Conservation (phyloP, 2,888 invertebrate species). For the Isoperla grammatica region DNA sequence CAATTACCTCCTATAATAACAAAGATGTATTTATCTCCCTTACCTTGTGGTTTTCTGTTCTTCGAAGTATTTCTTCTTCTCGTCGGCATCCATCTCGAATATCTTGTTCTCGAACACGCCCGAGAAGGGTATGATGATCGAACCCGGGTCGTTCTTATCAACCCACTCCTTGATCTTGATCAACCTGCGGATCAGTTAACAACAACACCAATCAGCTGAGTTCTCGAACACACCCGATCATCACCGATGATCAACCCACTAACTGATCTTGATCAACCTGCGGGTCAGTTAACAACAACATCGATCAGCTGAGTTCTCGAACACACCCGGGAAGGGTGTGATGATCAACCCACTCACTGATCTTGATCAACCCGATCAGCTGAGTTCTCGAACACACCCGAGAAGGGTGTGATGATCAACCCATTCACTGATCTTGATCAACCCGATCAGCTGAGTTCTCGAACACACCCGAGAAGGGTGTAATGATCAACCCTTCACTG, state of each 20-base stretch:
- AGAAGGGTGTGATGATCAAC: constrained; percentile 95
- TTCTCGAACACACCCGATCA: constrained; percentile 91
- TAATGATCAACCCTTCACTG: constrained; percentile 88
- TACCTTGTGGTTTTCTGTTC: constrained; percentile 78
- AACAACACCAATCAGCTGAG: background rate
- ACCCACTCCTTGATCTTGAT: constrained; percentile 98
- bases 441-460: constrained; percentile 56
- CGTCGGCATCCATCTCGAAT: constrained; percentile 74
- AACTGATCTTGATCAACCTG: constrained; percentile 93
- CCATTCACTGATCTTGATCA: constrained; percentile 97
- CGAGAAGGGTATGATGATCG: constrained; percentile 92
- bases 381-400: constrained; percentile 77
- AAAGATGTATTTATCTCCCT: constrained; percentile 29
- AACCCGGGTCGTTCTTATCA: constrained; percentile 92
- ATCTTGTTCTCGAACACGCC: constrained; percentile 85
- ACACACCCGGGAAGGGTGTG: constrained; percentile 85
- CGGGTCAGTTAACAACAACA: background rate
- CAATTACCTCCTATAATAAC: too few relatives aligned
- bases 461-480: constrained; percentile 71
- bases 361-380: constrained; percentile 68
- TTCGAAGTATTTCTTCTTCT: constrained; percentile 71
- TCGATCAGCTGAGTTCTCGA: constrained; percentile 56
- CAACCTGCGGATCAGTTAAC: constrained; percentile 54
- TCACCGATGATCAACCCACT: constrained; percentile 94
- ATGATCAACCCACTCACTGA: constrained; percentile 99